Evolutionary conservation across 2,113 vertebrate species (phyloP), one percentile per base, ranked within the genome.

Genomic region (Colossoma macropomum): DNA sequence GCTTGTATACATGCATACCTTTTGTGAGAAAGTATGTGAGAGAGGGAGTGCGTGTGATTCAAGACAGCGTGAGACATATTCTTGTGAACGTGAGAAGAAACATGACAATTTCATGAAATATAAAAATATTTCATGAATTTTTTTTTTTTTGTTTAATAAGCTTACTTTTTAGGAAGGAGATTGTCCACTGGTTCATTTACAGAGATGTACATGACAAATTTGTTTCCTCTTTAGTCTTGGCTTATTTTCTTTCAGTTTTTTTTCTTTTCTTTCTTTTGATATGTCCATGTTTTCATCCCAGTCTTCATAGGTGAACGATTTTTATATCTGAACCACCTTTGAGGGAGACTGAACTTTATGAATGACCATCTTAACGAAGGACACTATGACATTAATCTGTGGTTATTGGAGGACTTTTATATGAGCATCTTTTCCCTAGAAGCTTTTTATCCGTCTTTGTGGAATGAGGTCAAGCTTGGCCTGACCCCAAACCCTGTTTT

Each of bases 81-180:
- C 88, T 83, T 76, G 72, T 70, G 85, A 91, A 88, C 86, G 86
- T 77, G 41, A 91, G 89, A 93, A 89, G 85, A 93, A 91, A 90
- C 91, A 91, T 13, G 17, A 60, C 54, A 77, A 45, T 54, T 84
- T 90, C 82, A 90, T 89, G 76, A 79, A 88, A 77, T 70, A 86
- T 82, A 73, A 79, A 11, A 1, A 45, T 79, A 79, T 79, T 91
- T 83, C 80, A 50, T 54, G 45, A 15, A n/a, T 10, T 12, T 13
- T 27, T 27, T 56, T 80, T 80, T 41, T 84, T 72, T 50, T 48
- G 59, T 73, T 72, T 90, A 79, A 81, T 89, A 89, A 87, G 87
- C 89, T 89, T 65, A 72, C 81, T 91, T 86, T 87, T 84, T 89
- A n/a, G 63, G 86, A 90, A 87, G 73, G 89, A 88, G 85, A 50